Evolutionary conservation across 2,888 invertebrate genomes (phyloP).

Genomic region (Plutella xylostella): DNA sequence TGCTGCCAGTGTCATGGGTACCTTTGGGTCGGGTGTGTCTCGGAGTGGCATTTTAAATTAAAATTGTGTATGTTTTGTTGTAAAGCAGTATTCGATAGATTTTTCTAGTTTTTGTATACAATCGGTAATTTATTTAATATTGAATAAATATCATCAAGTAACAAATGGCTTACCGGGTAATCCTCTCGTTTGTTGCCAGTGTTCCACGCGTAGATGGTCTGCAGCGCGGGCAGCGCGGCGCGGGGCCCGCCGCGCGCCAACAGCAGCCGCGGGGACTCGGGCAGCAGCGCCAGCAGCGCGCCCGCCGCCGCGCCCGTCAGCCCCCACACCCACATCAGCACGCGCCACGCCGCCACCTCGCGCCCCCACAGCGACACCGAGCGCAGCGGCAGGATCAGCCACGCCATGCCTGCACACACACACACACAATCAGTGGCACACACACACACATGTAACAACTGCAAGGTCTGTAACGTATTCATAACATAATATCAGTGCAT

Average conservation of each 20-base stretch:
- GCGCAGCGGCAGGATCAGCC: slow-evolving; percentile 74
- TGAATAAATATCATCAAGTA: no score
- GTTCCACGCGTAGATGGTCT: slow-evolving; percentile 68
- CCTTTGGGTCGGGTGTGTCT: no score
- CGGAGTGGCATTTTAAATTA: no score
- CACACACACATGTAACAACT: no score
- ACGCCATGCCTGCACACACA: slow-evolving; percentile 74
- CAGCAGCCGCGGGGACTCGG: slow-evolving; percentile 83
- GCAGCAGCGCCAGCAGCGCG: slow-evolving; percentile 65
- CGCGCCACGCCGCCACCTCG: slow-evolving; percentile 79
- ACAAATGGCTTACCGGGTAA: slow-evolving; percentile 64
- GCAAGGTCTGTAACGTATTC: no score
- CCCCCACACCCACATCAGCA: slow-evolving; percentile 75
- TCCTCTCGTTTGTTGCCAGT: slow-evolving; percentile 28
- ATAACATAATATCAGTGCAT: no score
- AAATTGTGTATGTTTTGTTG: no score
- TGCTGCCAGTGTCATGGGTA: no score
- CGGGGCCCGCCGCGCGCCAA: slow-evolving; percentile 72
- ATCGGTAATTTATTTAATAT: no score
- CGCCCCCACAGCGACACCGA: slow-evolving; percentile 48
- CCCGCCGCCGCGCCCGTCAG: slow-evolving; percentile 74
- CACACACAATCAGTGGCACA: no score
- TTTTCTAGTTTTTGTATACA: no score
- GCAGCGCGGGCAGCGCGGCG: slow-evolving; percentile 72
- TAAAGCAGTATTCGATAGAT: no score